Evolutionary conservation across 2,113 vertebrate species (phyloP).

Genomic region (Grammatotria lemairii): DNA sequence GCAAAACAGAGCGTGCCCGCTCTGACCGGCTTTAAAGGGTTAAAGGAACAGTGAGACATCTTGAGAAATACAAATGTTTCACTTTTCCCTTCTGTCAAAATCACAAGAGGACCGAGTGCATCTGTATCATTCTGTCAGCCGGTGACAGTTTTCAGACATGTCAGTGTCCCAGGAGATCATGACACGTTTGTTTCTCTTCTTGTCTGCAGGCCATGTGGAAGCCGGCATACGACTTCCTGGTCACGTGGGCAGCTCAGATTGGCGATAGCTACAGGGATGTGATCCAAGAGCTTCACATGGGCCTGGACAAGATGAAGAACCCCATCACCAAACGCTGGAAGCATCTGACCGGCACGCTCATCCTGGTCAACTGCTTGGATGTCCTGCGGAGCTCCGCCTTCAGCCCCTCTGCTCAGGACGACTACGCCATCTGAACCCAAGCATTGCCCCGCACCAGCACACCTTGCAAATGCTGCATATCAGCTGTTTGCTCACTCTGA

Average conservation of each 20-base stretch:
- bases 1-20: no score
- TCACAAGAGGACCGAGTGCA: neutral
- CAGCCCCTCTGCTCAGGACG: conserved; percentile 78
- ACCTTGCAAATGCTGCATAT: neutral
- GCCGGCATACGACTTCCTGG: conserved; percentile 91
- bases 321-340: conserved; percentile 98
- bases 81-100: neutral
- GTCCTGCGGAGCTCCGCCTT: conserved; percentile 87
- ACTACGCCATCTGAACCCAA: conserved; percentile 80
- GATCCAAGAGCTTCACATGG: conserved; percentile 91
- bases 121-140: neutral
- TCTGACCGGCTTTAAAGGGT: rapidly evolving
- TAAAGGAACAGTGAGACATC: neutral
- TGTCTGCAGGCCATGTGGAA: conserved; percentile 93
- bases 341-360: conserved; percentile 91
- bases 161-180: neutral
- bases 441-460: neutral
- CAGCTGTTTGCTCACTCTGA: neutral
- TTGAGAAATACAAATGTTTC: neutral
- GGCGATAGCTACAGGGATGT: conserved; percentile 96
- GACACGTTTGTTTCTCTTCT: neutral
- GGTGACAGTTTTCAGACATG: neutral
- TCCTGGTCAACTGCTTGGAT: conserved; percentile 92
- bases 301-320: conserved; percentile 94
- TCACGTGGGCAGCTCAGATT: conserved; percentile 94